Conservation (phyloP, 1,140 invertebrate species). For the Macrotrachela quadricornifera region DNA sequence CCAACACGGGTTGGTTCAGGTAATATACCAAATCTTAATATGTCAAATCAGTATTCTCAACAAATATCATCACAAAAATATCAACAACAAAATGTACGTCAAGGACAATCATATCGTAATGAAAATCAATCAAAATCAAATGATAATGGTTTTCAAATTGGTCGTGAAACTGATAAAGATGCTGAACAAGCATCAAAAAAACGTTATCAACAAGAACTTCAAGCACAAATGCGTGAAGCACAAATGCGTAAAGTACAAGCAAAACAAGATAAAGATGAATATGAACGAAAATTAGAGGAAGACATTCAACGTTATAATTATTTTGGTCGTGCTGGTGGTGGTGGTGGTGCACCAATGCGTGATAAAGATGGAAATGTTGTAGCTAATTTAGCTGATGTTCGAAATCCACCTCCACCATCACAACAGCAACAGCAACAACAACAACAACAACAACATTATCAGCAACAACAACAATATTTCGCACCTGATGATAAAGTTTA, state of each 20-base stretch:
- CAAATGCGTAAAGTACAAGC: constrained; percentile 8
- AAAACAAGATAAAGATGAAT: constrained; percentile 14
- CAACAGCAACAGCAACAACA: neutral
- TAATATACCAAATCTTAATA: no score
- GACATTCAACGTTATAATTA: constrained; percentile 26
- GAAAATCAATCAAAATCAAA: no score
- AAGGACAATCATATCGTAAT: no score
- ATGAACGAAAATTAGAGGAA: constrained; percentile 24
- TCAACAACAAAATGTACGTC: no score
- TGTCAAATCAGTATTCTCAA: no score
- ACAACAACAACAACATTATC: neutral
- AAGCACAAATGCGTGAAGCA: constrained; percentile 9
- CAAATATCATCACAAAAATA: no score
- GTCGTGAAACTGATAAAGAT: no score
- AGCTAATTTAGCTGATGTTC: constrained; percentile 7
- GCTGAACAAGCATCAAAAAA: no score
- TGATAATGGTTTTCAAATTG: no score
- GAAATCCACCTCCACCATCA: neutral
- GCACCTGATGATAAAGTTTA: neutral
- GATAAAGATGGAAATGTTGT: constrained; percentile 22
- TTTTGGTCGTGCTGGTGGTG: constrained; percentile 25
- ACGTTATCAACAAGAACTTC: constrained; percentile 2
- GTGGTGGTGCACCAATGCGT: constrained; percentile 27
- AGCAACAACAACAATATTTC: neutral
- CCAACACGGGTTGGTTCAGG: no score